Conservation (phyloP, 2,888 invertebrate species). For the Agonopterix heracliana region DNA sequence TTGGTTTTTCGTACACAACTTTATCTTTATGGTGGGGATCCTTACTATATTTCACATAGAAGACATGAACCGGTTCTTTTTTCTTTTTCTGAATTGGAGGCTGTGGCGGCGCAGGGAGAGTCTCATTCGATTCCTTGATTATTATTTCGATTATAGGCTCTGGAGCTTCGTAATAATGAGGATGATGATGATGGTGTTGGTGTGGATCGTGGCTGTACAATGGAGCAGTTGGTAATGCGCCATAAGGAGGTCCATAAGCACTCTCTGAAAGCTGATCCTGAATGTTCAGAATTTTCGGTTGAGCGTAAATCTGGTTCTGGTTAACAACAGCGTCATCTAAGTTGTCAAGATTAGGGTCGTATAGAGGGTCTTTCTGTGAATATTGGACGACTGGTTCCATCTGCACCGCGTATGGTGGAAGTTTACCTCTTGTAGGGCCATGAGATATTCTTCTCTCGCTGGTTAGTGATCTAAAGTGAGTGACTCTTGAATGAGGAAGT, state of each 20-base stretch:
- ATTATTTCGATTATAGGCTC: constrained; percentile 95
- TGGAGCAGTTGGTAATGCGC: constrained; percentile 61
- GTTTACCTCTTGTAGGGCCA: constrained; percentile 60
- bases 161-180: constrained; percentile 82
- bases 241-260: constrained; percentile 66
- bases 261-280: constrained; percentile 63
- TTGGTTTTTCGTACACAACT: constrained; percentile 86
- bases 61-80: constrained; percentile 92
- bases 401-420: constrained; percentile 85
- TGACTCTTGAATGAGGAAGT: constrained; percentile 74
- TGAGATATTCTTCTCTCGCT: constrained; percentile 74
- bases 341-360: constrained; percentile 76
- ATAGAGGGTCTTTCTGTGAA: constrained; percentile 86
- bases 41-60: constrained; percentile 93
- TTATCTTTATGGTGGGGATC: constrained; percentile 84
- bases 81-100: constrained; percentile 69
- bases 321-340: constrained; percentile 58
- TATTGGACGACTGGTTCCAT: constrained; percentile 89
- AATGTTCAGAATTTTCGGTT: constrained; percentile 63
- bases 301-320: constrained; percentile 66
- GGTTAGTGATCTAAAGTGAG: constrained; percentile 68
- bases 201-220: constrained; percentile 66
- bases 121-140: constrained; percentile 91
- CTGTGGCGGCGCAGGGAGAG: constrained; percentile 80
- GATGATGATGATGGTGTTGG: constrained; percentile 40